A percentile compares a stretch with the other conserved stretches of the same genome.
These are phyloP conservation scores for Hydroisotoma schaefferi DNA, from an alignment of 2,888 invertebrate species.

Conservation along the genomic window DNA sequence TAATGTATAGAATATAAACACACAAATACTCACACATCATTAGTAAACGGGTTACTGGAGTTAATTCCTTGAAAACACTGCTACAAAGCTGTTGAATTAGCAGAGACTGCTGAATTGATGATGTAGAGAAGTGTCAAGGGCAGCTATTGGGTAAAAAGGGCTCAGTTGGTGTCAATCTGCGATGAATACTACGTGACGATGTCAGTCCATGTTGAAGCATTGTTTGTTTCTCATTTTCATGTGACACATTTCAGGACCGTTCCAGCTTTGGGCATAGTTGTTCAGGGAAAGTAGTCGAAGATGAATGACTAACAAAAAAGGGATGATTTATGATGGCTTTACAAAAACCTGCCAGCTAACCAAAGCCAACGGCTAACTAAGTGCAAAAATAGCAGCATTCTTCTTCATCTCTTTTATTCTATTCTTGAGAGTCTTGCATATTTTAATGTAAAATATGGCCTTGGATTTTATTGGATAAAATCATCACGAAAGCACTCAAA, in stretches of 20 bases:
- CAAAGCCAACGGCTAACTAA: constrained; percentile 4
- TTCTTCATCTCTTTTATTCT: constrained; percentile 11
- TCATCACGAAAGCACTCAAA: background rate
- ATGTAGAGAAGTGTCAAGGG: background rate
- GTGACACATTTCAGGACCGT: constrained; percentile 2
- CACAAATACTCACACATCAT: no score
- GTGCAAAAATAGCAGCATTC: constrained; percentile 5
- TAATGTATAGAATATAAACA: no score
- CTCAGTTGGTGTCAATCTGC: background rate
- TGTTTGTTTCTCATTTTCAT: background rate
- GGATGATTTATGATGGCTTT: constrained; percentile 26
- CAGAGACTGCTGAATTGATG: background rate
- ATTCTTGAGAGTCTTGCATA: background rate
- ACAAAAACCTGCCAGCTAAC: constrained; percentile 24
- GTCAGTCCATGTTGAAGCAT: background rate
- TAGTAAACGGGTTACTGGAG: no score
- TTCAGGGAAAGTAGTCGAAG: background rate
- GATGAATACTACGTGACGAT: no score
- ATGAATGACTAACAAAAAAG: constrained; percentile 7
- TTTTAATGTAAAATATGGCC: background rate
- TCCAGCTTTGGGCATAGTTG: background rate
- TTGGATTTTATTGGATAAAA: background rate
- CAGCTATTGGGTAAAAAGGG: background rate
- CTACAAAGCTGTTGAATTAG: no score
- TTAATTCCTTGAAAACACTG: no score